Evolutionary conservation across 92 coral and sea anemone species (phyloP), one percentile per base, ranked within the genome.

Genomic region (Muricea muricata): DNA sequence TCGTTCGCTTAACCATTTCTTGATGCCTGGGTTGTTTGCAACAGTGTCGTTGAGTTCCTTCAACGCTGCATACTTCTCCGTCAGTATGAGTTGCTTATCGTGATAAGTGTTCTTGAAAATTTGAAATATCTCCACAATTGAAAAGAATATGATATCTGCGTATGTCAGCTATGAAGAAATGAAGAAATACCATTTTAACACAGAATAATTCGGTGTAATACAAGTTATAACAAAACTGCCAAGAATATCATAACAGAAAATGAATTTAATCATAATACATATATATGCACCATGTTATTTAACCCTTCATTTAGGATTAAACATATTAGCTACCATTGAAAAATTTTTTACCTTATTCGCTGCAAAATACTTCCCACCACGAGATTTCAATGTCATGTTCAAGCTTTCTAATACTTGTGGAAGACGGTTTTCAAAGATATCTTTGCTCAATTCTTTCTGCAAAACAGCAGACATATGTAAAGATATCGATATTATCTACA

Each of bases 351-450:
- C 81, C 81, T 76, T 76, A 55, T 50, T 30, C 10, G 37, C 81
- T 6, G 46, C 69, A 76, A 76, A 54, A 60, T 76, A 23, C 11
- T 76, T 76, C 20, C 81, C 81, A 52, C 39, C 81, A 54, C 35
- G 24, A 18, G 65, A 30, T 30, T 76, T 76, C 31, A 76, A 14
- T 5, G 55, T 6, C 12, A 52, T 50, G 35, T 76, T 68, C 31
- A 76, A n/a, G 10, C 5, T 33, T 29, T 3, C 67, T 35, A 76
- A 14, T 1, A 14, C 1, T 29, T n/a, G 41, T 15, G 81, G 81
- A 54, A 76, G 46, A 54, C 31, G 21, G 21, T 76, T 76, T 23
- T 55, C 81, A n/a, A 13, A 76, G 47, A 76, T 52, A 12, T 30
- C 42, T 37, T 76, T 55, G 1, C 6, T 10, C 0, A 76, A 29